These are phyloP conservation scores for Jaculus jaculus DNA, from an alignment of 2,113 vertebrate species.

Conservation along the genomic window DNA sequence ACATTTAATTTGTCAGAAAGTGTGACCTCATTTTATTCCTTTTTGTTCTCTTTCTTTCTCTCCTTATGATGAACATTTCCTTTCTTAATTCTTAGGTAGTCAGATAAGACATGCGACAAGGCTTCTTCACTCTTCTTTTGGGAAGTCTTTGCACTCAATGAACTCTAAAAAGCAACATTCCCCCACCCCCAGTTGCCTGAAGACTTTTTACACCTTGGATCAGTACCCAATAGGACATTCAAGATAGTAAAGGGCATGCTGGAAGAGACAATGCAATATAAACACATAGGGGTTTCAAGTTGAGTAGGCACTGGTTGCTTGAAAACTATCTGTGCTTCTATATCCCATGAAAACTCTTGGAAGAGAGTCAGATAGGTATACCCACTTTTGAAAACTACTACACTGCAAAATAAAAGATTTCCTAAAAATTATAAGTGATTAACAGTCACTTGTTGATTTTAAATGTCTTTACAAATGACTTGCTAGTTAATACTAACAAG, in stretches of 20 bases:
- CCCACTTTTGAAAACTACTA: no score
- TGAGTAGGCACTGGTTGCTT: no score
- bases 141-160: not conserved
- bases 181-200: not conserved
- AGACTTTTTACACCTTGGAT: not conserved
- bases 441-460: no score
- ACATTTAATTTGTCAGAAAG: constrained; percentile 25
- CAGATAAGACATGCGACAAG: not conserved
- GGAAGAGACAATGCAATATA: not conserved
- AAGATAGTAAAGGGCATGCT: not conserved
- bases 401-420: no score
- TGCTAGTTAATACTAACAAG: no score
- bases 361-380: no score
- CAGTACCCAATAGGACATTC: constrained; percentile 1
- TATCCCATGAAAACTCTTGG: no score
- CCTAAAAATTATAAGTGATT: no score
- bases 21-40: not conserved
- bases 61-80: not conserved
- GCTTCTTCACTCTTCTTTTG: constrained; percentile 25
- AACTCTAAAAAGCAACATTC: not conserved
- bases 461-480: no score
- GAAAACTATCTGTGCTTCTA: no score
- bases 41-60: not conserved
- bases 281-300: not conserved
- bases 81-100: constrained; percentile 17